Conservation (phyloP, 2,888 invertebrate species). For the Mythimna albipuncta region DNA sequence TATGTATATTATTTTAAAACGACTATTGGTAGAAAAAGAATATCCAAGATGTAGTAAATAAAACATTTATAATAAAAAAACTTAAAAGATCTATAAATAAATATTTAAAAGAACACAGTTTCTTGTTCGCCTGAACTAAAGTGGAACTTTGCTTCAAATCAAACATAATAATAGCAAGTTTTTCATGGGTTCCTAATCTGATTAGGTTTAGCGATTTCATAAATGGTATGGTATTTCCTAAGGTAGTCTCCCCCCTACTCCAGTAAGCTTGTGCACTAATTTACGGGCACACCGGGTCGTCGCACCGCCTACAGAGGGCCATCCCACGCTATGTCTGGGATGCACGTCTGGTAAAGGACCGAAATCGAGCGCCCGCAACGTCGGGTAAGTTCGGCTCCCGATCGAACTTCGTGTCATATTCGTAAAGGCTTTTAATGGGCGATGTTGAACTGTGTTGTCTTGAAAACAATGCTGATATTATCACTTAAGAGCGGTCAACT, state of each 20-base stretch:
- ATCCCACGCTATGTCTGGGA: constrained; percentile 57
- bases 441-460: constrained; percentile 7
- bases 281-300: constrained; percentile 54
- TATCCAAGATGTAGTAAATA: no score
- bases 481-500: no score
- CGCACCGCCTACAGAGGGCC: constrained; percentile 48
- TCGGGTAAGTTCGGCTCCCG: constrained; percentile 33
- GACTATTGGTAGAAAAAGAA: no score
- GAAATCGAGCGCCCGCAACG: constrained; percentile 46
- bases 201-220: background rate
- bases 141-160: no score
- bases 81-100: no score
- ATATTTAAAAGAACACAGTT: no score
- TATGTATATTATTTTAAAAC: no score
- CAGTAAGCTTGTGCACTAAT: constrained; percentile 39
- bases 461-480: background rate
- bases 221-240: background rate
- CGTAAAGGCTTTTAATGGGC: constrained; percentile 29
- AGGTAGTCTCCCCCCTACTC: constrained; percentile 6
- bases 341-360: constrained; percentile 51
- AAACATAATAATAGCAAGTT: no score
- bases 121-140: no score
- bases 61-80: no score
- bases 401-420: constrained; percentile 23
- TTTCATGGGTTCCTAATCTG: no score